Conservation (phyloP, 1,140 invertebrate genomes). For the Grapholita molesta region DNA sequence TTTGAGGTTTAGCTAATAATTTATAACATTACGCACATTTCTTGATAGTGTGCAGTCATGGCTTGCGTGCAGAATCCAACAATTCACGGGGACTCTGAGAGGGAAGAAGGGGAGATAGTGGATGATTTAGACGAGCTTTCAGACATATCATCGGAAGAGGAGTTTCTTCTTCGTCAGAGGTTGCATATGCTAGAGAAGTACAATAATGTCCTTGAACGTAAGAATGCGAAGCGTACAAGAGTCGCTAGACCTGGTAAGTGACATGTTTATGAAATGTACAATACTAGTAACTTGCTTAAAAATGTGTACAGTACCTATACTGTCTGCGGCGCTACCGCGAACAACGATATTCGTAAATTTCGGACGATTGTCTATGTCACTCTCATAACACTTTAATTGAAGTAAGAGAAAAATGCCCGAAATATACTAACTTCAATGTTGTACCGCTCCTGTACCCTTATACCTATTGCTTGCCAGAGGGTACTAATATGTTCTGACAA, state of each 20-base stretch:
- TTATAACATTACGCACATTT: not conserved
- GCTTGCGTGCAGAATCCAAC: slow-evolving; percentile 42
- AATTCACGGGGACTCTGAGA: slow-evolving; percentile 55
- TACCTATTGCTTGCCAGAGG: no score
- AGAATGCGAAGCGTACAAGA: slow-evolving; percentile 51
- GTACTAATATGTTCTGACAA: no score
- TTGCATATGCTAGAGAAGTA: slow-evolving; percentile 67
- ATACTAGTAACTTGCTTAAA: no score
- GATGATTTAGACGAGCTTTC: slow-evolving; percentile 61
- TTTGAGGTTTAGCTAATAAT: not conserved
- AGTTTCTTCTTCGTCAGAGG: slow-evolving; percentile 59
- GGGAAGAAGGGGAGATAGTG: slow-evolving; percentile 70
- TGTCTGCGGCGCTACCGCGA: no score
- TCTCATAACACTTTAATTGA: no score
- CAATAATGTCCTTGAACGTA: slow-evolving; percentile 66
- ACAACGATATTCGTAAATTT: no score
- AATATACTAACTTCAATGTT: no score
- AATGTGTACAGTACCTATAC: slow-evolving; percentile 10
- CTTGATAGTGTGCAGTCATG: slow-evolving; percentile 32
- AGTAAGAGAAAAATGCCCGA: no score
- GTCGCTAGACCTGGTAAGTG: slow-evolving; percentile 40
- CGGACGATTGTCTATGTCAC: no score
- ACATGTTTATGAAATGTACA: not conserved
- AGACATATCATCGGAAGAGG: slow-evolving; percentile 70
- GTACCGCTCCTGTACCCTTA: no score